phyloP scores from a whole-genome alignment of 1,140 invertebrate genomes.

The Trichoplusia ni region DNA sequence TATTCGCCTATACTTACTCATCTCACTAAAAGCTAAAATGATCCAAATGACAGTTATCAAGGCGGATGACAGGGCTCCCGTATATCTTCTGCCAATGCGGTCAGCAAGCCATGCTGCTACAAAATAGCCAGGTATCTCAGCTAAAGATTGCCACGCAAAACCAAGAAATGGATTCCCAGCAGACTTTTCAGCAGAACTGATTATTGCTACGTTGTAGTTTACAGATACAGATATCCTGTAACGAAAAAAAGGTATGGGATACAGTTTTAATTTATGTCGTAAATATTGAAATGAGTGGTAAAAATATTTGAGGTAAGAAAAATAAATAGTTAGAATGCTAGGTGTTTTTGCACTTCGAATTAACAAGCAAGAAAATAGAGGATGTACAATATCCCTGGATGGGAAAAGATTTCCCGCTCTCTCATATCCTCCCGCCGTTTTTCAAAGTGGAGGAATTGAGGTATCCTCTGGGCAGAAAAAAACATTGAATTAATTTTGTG shows the following conservation, averaged over 20 bases:
- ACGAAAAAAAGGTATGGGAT: constrained; percentile 31
- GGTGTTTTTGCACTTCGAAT: too few species aligned
- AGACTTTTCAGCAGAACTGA: constrained; percentile 84
- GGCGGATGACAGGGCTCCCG: constrained; percentile 73
- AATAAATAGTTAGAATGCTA: too few species aligned
- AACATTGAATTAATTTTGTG: too few species aligned
- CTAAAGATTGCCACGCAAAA: constrained; percentile 84
- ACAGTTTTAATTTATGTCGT: constrained; percentile 6
- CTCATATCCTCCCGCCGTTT: too few species aligned
- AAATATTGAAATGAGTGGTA: too few species aligned
- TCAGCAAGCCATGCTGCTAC: constrained; percentile 72
- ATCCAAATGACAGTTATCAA: constrained; percentile 73
- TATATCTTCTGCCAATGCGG: constrained; percentile 81
- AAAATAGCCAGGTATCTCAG: constrained; percentile 83
- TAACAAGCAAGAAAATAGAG: too few species aligned
- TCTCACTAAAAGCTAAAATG: constrained; percentile 67
- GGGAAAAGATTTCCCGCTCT: too few species aligned
- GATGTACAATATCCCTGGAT: too few species aligned
- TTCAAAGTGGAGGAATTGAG: too few species aligned
- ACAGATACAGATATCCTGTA: constrained; percentile 82
- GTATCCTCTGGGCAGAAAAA: too few species aligned
- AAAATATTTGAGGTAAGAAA: too few species aligned
- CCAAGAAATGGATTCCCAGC: constrained; percentile 87
- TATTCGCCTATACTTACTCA: constrained; percentile 69
- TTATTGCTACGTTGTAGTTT: constrained; percentile 83